Base-by-base conservation (phyloP, 2,797 vertebrate genomes). In the Nannoperca obscura region DNA sequence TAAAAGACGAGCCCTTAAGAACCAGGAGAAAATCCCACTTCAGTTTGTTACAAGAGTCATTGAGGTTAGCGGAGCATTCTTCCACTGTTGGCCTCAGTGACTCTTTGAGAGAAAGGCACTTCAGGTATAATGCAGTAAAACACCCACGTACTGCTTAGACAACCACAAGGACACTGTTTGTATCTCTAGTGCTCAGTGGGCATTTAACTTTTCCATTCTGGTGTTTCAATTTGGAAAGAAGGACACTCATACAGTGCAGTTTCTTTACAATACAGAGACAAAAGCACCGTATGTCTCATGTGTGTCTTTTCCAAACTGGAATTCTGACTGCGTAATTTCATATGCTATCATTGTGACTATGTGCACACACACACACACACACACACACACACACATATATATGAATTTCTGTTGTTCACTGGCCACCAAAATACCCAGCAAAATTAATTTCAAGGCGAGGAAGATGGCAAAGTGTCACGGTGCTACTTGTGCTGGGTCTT, bases 1-100 rank as follows among this genome's bases (percentile, higher is more conserved):
- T 85, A 91, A 89, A 88, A 76, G 65, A 42, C 19, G 7, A 76
- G 71, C 72, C 59, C 83, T 85, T 76, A 80, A 88, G 82, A 86
- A 84, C 76, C 52, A 52, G 68, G 40, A 68, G 60, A 80, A 88
- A 88, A 85, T 81, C 79, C 80, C 80, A 78, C 86, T 88, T 81
- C 57, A 84, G 85, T 74, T 83, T 50, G 74, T 79, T 58, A 70
- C 57, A 61, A 82, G 85, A 88, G 85, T 74, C 81, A 80, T 66
- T 55, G 74, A 86, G 84, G 82, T 86, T 62, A 82, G 76, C 64
- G 10, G 50, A 49, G 70, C 61, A 64, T 78, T 84, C 77, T 72
- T 17, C 83, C 52, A 60, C 67, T 46, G 44, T 71, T 78, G 71
- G 72, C 81, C 82, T 82, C 46, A 24, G 65, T 10, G 49, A 62